Conservation (phyloP, 1,140 invertebrate species). For the Sycobia sp. region DNA sequence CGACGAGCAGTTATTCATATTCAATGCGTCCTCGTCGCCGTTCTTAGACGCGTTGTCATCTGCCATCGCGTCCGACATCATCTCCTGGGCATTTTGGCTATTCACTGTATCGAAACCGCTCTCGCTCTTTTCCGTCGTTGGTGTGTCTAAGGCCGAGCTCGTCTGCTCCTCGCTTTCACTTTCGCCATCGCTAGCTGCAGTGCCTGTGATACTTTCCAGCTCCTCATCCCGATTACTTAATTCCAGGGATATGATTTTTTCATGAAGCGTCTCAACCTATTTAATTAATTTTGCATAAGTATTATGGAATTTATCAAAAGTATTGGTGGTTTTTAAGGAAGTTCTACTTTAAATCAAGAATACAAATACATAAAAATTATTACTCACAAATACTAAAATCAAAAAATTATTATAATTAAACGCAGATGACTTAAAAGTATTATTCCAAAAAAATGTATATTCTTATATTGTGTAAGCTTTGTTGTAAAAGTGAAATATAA, state of each 20-base stretch:
- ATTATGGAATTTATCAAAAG: no score
- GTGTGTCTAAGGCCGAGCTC: constrained; percentile 44
- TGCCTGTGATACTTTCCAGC: constrained; percentile 57
- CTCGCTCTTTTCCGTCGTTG: constrained; percentile 45
- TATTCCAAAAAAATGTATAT: no score
- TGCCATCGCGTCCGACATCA: background rate
- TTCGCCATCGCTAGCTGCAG: constrained; percentile 58
- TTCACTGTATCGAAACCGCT: constrained; percentile 10
- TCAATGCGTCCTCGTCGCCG: constrained; percentile 22
- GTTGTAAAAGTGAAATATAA: no score
- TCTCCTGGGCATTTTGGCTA: background rate
- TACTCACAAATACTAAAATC: no score
- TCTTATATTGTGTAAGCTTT: no score
- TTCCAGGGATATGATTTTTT: constrained; percentile 87
- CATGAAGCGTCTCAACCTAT: constrained; percentile 84
- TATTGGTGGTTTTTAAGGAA: no score
- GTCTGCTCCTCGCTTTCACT: constrained; percentile 54
- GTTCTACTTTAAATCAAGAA: no score
- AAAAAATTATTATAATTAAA: no score
- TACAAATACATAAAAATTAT: no score
- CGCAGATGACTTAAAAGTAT: no score
- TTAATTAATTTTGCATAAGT: background rate
- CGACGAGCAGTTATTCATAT: constrained; percentile 49
- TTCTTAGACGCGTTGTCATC: background rate
- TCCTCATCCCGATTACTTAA: constrained; percentile 71